These are phyloP conservation scores for Drosophila repleta DNA, from an alignment of 1,140 invertebrate species.

Conservation along the genomic window DNA sequence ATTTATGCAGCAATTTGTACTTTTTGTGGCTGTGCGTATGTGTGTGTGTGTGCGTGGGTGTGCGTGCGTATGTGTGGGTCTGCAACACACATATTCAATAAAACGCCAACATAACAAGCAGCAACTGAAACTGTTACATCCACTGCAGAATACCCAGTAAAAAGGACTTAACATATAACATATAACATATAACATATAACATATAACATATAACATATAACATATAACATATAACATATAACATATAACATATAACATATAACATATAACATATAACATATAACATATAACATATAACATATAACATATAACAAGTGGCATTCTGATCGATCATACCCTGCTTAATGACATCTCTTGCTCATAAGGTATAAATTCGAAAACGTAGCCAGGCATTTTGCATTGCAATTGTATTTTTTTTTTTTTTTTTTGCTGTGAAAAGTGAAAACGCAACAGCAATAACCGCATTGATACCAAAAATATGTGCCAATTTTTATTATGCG, in stretches of 20 bases:
- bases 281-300: too few species aligned
- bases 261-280: too few species aligned
- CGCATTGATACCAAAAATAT: conserved; percentile 68
- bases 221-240: too few species aligned
- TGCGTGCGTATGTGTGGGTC: neutral
- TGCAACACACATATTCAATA: conserved; percentile 48
- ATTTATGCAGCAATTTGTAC: conserved; percentile 74
- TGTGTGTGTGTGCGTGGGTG: neutral
- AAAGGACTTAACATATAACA: too few species aligned
- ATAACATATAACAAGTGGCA: too few species aligned
- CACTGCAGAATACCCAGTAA: conserved; percentile 8
- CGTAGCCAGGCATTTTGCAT: conserved; percentile 17
- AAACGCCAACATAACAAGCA: conserved; percentile 38
- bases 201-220: too few species aligned
- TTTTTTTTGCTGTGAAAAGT: conserved; percentile 31
- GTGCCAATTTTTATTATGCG: conserved; percentile 74
- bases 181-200: too few species aligned
- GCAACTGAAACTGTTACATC: conserved; percentile 8
- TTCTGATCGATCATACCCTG: too few species aligned
- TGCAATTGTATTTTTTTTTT: conserved; percentile 12
- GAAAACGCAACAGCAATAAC: conserved; percentile 54
- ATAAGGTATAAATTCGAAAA: conserved; percentile 24
- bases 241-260: too few species aligned
- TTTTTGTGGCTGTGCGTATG: conserved; percentile 17
- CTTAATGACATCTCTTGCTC: neutral